Conservation (phyloP, 2,888 invertebrate species). For the Idaea biselata region DNA sequence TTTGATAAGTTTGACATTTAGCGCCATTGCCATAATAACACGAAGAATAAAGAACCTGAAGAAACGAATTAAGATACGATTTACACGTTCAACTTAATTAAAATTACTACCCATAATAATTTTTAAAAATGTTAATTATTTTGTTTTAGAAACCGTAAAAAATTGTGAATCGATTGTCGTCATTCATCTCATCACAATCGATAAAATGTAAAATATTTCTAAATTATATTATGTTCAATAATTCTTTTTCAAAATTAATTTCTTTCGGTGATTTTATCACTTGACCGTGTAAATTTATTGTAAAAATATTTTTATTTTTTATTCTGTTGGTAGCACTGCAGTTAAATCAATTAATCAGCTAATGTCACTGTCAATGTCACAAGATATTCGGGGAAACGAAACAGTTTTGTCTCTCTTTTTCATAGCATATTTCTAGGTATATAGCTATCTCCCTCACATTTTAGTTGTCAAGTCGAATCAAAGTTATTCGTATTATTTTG, state of each 20-base stretch:
- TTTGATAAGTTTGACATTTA: not conserved
- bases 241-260: too few species aligned
- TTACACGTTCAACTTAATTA: not conserved
- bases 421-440: not conserved
- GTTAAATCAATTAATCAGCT: conserved; percentile 8
- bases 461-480: not conserved
- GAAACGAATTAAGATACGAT: not conserved
- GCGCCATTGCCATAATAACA: not conserved
- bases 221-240: too few species aligned
- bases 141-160: too few species aligned
- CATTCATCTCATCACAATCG: too few species aligned
- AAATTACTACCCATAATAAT: too few species aligned
- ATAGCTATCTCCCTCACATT: not conserved
- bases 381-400: not conserved
- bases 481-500: conserved; percentile 16
- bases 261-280: too few species aligned
- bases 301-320: conserved; percentile 1
- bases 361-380: conserved; percentile 12
- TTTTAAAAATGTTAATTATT: too few species aligned
- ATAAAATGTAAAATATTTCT: too few species aligned
- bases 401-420: not conserved
- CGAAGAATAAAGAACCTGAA: not conserved
- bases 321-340: conserved; percentile 13
- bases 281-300: not conserved
- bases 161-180: too few species aligned